A percentile compares a stretch with the other conserved stretches of the same genome.
Conservation (phyloP, 2,113 vertebrate genomes). For the Heptranchias perlo region DNA sequence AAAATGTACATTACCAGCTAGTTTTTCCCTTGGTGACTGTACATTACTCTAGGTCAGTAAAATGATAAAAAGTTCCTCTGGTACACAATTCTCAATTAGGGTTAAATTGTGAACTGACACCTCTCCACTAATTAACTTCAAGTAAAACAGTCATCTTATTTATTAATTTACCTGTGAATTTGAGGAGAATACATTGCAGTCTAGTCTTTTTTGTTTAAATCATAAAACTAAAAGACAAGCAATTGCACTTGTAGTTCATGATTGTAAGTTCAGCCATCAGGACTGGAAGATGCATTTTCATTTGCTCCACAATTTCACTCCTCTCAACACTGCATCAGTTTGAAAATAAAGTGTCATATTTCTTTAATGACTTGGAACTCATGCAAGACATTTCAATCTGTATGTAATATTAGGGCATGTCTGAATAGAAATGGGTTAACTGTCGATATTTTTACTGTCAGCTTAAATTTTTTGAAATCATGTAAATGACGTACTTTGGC, state of each 20-base stretch:
- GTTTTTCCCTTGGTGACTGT: not conserved
- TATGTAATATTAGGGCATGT: slow-evolving; percentile 47
- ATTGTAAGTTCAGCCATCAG: slow-evolving; percentile 40
- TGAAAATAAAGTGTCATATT: slow-evolving; percentile 60
- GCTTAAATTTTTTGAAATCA: slow-evolving; percentile 48
- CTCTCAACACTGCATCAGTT: slow-evolving; percentile 47
- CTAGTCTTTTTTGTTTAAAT: slow-evolving; percentile 40
- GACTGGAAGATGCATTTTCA: slow-evolving; percentile 45
- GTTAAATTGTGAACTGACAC: slow-evolving; percentile 33
- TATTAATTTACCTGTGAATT: slow-evolving; percentile 41
- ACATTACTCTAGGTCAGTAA: not conserved
- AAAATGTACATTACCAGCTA: not conserved
- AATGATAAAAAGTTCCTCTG: slow-evolving; percentile 42
- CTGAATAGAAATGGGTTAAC: slow-evolving; percentile 54
- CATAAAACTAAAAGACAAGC: slow-evolving; percentile 40
- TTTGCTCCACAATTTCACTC: slow-evolving; percentile 50
- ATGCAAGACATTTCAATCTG: slow-evolving; percentile 57
- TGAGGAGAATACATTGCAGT: slow-evolving; percentile 39
- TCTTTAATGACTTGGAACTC: slow-evolving; percentile 59
- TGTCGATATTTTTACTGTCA: slow-evolving; percentile 58
- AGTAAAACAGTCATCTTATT: slow-evolving; percentile 40
- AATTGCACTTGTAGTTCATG: slow-evolving; percentile 40
- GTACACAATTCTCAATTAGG: slow-evolving; percentile 37
- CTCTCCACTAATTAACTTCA: slow-evolving; percentile 44
- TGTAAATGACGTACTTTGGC: slow-evolving; percentile 42